Base-by-base conservation (phyloP, 2,113 vertebrate species). In the Lycaon pictus region DNA sequence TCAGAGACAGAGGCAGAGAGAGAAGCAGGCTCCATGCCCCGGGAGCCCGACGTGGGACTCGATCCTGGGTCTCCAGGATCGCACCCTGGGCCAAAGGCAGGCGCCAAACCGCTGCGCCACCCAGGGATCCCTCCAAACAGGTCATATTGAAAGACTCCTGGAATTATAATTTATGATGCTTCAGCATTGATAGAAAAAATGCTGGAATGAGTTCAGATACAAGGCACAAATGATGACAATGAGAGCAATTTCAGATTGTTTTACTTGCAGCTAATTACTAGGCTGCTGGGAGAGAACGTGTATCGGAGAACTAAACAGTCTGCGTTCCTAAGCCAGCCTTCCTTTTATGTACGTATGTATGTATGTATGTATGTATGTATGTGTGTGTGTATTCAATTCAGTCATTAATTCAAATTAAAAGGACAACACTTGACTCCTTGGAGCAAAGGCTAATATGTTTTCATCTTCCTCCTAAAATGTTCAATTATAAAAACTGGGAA, bases 171-270 rank as follows among this genome's bases (percentile, higher is more conserved):
- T 74, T 83, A n/a, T 93, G 83, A 13, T 84, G n/a, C 7, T 11
- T 96, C 81, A 65, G 60, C 81, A 96, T 76, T 7, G 51, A 53
- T 77, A 97, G 96, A 48, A 89, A 93, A 72, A 83, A 80, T 71
- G 0, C 6, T 97, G 77, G 32, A 48, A 9, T 27, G 6, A 74
- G 56, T 95, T 98, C 98, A 92, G 90, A 95, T 9, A 69, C 3
- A 17, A 72, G 82, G 77, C 20, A 95, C 93, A 98, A 72, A 43
- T 48, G 55, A 92, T 88, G 22, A 77, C 3, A n/a, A 84, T 16
- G 94, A 92, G 51, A 93, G 3, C 16, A 63, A 43, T 83, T 93
- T 58, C 11, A 69, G 80, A 22, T 8, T 88, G 10, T 29, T 97
- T 98, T 97, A 37, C 25, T 83, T 90, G 7, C 29, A 80, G 29